Percentiles rank a stretch among this genome's conserved stretches.
Evolutionary conservation across 2,113 vertebrate species (phyloP).

Genomic region (Halcyon senegalensis): DNA sequence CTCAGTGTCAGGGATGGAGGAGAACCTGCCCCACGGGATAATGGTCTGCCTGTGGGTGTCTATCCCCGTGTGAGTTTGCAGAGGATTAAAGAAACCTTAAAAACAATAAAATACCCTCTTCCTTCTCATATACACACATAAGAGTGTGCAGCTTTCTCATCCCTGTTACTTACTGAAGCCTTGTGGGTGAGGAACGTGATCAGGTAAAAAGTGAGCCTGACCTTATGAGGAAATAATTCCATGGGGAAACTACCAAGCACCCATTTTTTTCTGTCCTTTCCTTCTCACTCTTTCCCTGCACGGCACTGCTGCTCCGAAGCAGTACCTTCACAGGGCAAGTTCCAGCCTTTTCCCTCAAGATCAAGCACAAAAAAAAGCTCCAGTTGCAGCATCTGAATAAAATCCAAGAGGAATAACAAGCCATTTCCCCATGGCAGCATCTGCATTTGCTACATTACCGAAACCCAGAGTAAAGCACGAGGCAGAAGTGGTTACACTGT

Average conservation of each 20-base stretch:
- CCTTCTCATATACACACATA: accelerated
- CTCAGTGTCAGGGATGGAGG: not conserved
- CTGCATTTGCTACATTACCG: not conserved
- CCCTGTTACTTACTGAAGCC: not conserved
- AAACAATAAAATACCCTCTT: no score
- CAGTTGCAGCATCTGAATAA: not conserved
- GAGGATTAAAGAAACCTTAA: not conserved
- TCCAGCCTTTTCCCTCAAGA: not conserved
- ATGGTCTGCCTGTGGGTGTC: accelerated
- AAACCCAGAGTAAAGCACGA: not conserved
- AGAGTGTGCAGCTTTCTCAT: not conserved
- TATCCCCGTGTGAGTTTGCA: not conserved
- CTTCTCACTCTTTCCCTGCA: not conserved
- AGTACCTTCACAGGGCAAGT: not conserved
- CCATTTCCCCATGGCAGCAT: not conserved
- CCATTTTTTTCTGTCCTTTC: not conserved
- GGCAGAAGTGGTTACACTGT: not conserved
- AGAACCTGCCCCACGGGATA: not conserved
- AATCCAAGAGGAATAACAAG: not conserved
- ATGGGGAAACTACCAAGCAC: not conserved
- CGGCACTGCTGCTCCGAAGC: not conserved
- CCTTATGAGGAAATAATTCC: not conserved
- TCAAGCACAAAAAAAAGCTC: not conserved
- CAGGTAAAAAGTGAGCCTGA: not conserved
- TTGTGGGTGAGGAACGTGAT: not conserved